A percentile compares a stretch with the other conserved stretches of the same genome.
These are phyloP conservation scores for Drosophila setifemur DNA, from an alignment of 1,140 invertebrate species.

Conservation along the genomic window DNA sequence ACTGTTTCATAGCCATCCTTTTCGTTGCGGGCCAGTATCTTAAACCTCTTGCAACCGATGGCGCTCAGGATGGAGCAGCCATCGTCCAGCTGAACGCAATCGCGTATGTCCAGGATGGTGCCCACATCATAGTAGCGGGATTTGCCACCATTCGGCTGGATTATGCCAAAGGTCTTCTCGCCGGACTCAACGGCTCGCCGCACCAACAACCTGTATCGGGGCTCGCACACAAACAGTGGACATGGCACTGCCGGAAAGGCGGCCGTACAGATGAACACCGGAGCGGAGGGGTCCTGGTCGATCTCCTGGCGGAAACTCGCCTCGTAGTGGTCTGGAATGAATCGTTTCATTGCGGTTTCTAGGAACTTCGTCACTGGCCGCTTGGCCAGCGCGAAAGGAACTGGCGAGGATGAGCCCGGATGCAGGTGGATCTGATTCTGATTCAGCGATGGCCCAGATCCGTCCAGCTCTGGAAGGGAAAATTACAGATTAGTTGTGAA, in stretches of 20 bases:
- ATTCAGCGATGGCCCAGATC: conserved; percentile 77
- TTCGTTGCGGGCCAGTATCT: conserved; percentile 89
- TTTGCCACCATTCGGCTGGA: conserved; percentile 83
- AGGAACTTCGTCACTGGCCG: conserved; percentile 88
- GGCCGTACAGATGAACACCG: conserved; percentile 95
- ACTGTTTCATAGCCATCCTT: conserved; percentile 94
- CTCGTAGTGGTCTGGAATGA: conserved; percentile 87
- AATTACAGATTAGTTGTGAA: too few relatives aligned
- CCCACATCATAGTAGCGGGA: conserved; percentile 84
- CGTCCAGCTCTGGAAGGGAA: conserved; percentile 49
- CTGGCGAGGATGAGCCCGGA: conserved; percentile 80
- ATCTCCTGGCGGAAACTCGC: conserved; percentile 85
- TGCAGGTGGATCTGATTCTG: conserved; percentile 46
- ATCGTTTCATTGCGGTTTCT: conserved; percentile 87
- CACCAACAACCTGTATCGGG: conserved; percentile 94
- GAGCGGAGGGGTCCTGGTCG: conserved; percentile 86
- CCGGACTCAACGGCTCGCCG: conserved; percentile 92
- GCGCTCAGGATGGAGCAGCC: conserved; percentile 94
- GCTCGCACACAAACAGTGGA: conserved; percentile 95
- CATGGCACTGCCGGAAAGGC: conserved; percentile 93
- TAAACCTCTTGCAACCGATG: conserved; percentile 91
- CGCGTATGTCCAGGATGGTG: conserved; percentile 91
- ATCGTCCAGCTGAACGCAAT: conserved; percentile 92
- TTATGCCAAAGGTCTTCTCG: conserved; percentile 93
- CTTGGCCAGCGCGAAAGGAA: conserved; percentile 84